Conservation (phyloP, 2,797 vertebrate genomes). For the Pseudotriccus pelzelni region DNA sequence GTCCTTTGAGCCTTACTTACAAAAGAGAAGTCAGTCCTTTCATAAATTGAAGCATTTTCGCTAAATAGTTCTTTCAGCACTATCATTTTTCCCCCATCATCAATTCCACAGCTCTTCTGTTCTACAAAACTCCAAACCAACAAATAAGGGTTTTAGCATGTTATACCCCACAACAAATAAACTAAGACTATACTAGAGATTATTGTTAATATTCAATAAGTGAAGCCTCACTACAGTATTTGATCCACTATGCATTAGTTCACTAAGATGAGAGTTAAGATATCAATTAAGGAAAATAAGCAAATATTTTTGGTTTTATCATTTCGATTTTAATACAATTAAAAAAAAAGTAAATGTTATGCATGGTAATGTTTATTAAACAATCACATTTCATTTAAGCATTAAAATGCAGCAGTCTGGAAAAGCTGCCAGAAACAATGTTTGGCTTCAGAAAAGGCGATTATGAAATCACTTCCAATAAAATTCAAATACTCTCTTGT, state of each 20-base stretch:
- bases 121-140: not conserved
- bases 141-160: not conserved
- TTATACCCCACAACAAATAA: not conserved
- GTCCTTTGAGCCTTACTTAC: not conserved
- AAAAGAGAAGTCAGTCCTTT: not conserved
- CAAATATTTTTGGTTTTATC: constrained; percentile 41
- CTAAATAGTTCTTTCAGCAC: not conserved
- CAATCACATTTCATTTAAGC: constrained; percentile 71
- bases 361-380: constrained; percentile 70
- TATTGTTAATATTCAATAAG: not conserved
- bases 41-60: not conserved
- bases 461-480: constrained; percentile 66
- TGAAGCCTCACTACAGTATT: not conserved
- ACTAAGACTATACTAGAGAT: not conserved
- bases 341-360: constrained; percentile 63
- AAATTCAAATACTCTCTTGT: constrained; percentile 53
- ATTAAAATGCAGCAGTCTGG: constrained; percentile 65
- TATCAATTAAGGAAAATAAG: constrained; percentile 62
- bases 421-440: constrained; percentile 69
- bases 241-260: not conserved
- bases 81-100: not conserved
- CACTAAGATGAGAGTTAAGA: not conserved
- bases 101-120: not conserved
- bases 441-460: constrained; percentile 67
- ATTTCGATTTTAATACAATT: constrained; percentile 71